A percentile compares a stretch with the other conserved stretches of the same genome.
Conservation (phyloP, 2,888 invertebrate species). For the Caenorhabditis panamensis region DNA sequence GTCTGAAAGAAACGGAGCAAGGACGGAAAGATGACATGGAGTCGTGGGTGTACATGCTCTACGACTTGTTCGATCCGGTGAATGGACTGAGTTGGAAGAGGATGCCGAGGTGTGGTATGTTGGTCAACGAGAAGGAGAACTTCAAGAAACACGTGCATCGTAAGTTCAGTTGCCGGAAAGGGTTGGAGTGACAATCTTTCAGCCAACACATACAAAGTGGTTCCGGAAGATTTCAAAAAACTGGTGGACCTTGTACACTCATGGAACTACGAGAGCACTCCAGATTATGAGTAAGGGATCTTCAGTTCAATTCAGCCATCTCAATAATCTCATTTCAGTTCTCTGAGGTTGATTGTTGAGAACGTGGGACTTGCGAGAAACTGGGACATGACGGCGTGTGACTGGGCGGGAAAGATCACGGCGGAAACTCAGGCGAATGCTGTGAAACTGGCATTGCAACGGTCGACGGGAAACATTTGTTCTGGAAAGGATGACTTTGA, state of each 20-base stretch:
- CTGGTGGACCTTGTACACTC: conserved; percentile 42
- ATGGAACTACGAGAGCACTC: conserved; percentile 33
- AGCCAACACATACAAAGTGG: conserved; percentile 24
- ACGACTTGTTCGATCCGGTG: conserved; percentile 38
- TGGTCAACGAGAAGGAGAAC: conserved; percentile 49
- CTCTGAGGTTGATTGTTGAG: conserved; percentile 32
- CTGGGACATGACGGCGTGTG: conserved; percentile 24
- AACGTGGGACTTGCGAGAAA: conserved; percentile 6
- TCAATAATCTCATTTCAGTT: conserved; percentile 2
- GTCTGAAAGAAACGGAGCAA: conserved; percentile 28
- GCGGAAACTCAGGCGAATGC: background rate
- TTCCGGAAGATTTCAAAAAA: conserved; percentile 53
- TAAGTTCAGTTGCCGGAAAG: conserved; percentile 3
- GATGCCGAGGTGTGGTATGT: conserved; percentile 9
- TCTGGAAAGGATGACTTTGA: conserved; percentile 51
- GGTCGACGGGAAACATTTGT: conserved; percentile 33
- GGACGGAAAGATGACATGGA: conserved; percentile 53
- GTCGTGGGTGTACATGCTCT: conserved; percentile 60
- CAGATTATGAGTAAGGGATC: conserved; percentile 39
- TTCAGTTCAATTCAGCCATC: background rate
- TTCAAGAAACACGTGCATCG: conserved; percentile 33
- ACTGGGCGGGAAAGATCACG: conserved; percentile 37
- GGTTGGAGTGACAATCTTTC: background rate
- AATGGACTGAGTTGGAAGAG: conserved; percentile 47
- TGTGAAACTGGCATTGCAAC: conserved; percentile 2